Evolutionary conservation across 2,113 vertebrate species (phyloP), one percentile per base, ranked within the genome.

Genomic region (Anoura caudifer): DNA sequence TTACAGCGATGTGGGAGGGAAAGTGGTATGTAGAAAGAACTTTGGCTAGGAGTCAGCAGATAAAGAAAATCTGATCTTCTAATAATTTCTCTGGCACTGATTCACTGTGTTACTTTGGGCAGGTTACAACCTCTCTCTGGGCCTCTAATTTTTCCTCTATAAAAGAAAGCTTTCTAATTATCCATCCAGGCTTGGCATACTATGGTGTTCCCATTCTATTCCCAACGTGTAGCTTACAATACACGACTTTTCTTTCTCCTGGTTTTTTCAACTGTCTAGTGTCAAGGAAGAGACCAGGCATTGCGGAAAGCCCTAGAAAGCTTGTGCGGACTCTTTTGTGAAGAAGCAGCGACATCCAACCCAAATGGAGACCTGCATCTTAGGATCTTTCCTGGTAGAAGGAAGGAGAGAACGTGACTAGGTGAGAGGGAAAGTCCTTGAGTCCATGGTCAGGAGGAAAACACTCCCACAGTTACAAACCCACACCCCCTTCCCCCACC

Each of bases 161-260:
- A 82, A 91, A 95, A 87, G 45, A 69, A 50, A 65, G 45, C 47
- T 79, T 86, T 94, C 87, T 87, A 94, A 82, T 56, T 79, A 94
- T 84, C 33, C 31, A 81, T 47, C 67, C 43, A 36, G 41, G 31
- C 28, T 61, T 73, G 67, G 17, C 31, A 88, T 4, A 36, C 7
- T 31, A 2, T 52, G 84, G 28, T 26, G 24, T 50, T 94, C 63
- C n/a, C 56, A 70, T 69, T 33, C 31, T 61, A 75, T 16, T 80
- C 31, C 52, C 15, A 61, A 56, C 73, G 10, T 24, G 14, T 50
- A 54, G 31, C 31, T 0, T 52, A 41, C 33, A 47, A 47, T 70
- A 92, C 75, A 80, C 50, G 87, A 50, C 36, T 56, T 85, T 56
- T 63, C 56, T 90, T 19, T 61, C 36, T 89, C 61, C 54, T 15